These are phyloP conservation scores for Sylvia atricapilla DNA, from an alignment of 2,113 vertebrate species.

Conservation along the genomic window DNA sequence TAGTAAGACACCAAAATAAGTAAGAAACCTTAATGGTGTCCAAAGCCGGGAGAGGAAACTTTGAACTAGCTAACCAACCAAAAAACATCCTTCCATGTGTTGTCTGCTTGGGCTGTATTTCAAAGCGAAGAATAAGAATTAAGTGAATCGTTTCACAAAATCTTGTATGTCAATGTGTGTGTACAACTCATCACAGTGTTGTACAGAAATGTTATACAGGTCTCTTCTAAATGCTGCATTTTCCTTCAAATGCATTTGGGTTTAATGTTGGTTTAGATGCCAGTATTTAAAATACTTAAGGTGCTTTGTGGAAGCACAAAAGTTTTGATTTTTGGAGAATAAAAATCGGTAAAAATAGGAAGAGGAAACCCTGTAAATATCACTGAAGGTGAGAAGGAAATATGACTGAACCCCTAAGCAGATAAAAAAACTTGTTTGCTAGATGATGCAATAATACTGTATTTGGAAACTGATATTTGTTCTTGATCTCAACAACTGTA, in stretches of 20 bases:
- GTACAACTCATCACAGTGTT: neutral
- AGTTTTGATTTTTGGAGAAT: neutral
- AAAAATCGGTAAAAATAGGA: neutral
- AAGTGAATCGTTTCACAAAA: neutral
- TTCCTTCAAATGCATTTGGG: neutral
- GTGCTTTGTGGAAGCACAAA: neutral
- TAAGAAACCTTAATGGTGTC: neutral
- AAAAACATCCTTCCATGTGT: neutral
- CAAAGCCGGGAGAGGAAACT: neutral
- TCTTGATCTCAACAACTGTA: neutral
- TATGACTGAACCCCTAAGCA: neutral
- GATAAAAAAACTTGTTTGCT: neutral
- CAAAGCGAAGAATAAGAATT: neutral
- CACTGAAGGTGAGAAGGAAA: neutral
- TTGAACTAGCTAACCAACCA: neutral
- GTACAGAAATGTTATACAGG: neutral
- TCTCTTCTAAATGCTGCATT: neutral
- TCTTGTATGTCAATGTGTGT: neutral
- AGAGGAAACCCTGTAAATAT: neutral
- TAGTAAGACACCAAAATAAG: neutral
- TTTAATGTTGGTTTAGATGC: neutral
- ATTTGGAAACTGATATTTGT: neutral
- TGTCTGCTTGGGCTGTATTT: neutral
- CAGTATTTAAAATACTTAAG: neutral
- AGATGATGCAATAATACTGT: neutral